phyloP scores from a whole-genome alignment of 2,888 invertebrate species.

The Xestobium rufovillosum region DNA sequence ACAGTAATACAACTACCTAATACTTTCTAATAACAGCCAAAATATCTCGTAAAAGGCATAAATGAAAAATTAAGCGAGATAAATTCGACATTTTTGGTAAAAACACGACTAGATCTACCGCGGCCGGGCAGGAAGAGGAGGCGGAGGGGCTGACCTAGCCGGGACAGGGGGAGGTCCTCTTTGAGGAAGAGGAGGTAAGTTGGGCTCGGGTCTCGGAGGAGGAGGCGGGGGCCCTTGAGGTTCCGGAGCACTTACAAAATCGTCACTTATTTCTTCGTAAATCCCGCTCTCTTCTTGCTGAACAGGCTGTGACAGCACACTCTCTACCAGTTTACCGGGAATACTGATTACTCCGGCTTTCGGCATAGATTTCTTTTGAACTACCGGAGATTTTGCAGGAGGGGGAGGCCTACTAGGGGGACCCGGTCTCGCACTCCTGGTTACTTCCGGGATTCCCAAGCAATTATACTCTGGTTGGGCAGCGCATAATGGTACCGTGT shows the following conservation, averaged over 20 bases:
- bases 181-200: constrained; percentile 55
- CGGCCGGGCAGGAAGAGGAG: constrained; percentile 60
- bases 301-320: neutral
- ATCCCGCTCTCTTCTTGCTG: constrained; percentile 44
- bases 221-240: constrained; percentile 58
- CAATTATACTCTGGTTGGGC: constrained; percentile 41
- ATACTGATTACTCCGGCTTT: constrained; percentile 50
- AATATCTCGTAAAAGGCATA: no score
- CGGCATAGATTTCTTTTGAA: constrained; percentile 39
- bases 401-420: constrained; percentile 50
- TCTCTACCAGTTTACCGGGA: constrained; percentile 36
- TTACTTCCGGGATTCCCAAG: constrained; percentile 47
- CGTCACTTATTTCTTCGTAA: constrained; percentile 52
- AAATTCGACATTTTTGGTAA: no score
- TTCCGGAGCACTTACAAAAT: constrained; percentile 41
- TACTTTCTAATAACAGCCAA: no score
- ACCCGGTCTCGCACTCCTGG: constrained; percentile 33
- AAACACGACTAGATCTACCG: no score
- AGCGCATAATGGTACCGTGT: constrained; percentile 66
- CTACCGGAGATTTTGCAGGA: constrained; percentile 46
- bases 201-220: constrained; percentile 46
- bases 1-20: no score
- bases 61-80: no score
- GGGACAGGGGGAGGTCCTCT: constrained; percentile 47
- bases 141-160: constrained; percentile 51